Percentiles rank a stretch among this genome's conserved stretches.
Evolutionary conservation across 1,140 invertebrate genomes (phyloP).

Genomic region (Drosophila aff.): DNA sequence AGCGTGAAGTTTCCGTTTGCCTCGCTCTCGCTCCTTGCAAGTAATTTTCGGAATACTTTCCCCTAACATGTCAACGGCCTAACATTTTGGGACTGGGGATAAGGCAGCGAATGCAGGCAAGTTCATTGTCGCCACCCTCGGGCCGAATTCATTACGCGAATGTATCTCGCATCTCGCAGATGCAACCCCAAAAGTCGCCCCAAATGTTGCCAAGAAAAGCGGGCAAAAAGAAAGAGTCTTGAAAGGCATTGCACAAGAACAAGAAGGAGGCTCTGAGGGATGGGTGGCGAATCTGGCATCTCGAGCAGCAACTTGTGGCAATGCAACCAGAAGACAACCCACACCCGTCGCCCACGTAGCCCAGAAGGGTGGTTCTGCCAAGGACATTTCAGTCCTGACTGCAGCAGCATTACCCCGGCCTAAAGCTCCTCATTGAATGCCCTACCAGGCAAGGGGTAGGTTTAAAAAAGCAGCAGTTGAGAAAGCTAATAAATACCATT

Average conservation of each 20-base stretch:
- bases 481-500: not conserved
- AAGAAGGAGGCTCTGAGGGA: slow-evolving; percentile 34
- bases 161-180: slow-evolving; percentile 60
- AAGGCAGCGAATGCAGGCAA: slow-evolving; percentile 53
- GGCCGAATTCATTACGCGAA: slow-evolving; percentile 72
- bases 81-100: slow-evolving; percentile 6
- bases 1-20: slow-evolving; percentile 58
- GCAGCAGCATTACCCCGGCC: slow-evolving; percentile 31
- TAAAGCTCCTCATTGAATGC: slow-evolving; percentile 5
- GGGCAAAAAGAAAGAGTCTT: slow-evolving; percentile 52
- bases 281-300: slow-evolving; percentile 14
- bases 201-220: slow-evolving; percentile 51
- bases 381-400: slow-evolving; percentile 43
- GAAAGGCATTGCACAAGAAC: slow-evolving; percentile 66
- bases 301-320: slow-evolving; percentile 61
- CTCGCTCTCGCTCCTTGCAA: slow-evolving; percentile 23
- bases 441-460: not conserved
- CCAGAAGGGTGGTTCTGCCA: slow-evolving; percentile 61
- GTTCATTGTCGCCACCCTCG: slow-evolving; percentile 75
- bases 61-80: slow-evolving; percentile 54
- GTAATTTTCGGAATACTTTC: slow-evolving; percentile 38
- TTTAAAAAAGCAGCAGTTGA: not conserved
- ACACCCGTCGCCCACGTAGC: slow-evolving; percentile 20
- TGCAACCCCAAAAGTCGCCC: slow-evolving; percentile 76
- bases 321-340: slow-evolving; percentile 76